Evolutionary conservation across 2,113 vertebrate species (phyloP).

Genomic region (Pionites leucogaster): DNA sequence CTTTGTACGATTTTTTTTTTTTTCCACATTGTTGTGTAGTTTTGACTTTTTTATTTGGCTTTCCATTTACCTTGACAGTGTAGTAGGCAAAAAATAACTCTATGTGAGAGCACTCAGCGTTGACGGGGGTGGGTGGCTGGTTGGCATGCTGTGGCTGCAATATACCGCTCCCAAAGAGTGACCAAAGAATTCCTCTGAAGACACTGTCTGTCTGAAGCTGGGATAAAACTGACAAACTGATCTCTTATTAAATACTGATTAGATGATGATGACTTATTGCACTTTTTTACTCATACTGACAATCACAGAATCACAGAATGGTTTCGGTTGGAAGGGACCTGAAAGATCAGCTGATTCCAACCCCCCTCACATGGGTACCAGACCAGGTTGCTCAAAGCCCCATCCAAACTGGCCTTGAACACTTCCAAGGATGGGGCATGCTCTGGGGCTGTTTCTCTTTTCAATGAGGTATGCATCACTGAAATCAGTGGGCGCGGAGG

Average conservation of each 20-base stretch:
- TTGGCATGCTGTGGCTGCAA: not conserved
- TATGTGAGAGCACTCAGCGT: accelerated
- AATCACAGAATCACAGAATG: too few relatives aligned
- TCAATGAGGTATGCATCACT: not conserved
- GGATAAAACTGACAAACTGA: not conserved
- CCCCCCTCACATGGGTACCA: too few relatives aligned
- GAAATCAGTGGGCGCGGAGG: accelerated
- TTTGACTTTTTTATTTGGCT: not conserved
- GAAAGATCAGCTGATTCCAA: too few relatives aligned
- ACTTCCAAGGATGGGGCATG: too few relatives aligned
- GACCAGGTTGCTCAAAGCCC: too few relatives aligned
- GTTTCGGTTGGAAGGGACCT: too few relatives aligned
- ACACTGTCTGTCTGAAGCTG: not conserved
- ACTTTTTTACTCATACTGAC: not conserved
- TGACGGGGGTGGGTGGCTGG: accelerated
- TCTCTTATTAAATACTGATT: not conserved
- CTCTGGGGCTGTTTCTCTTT: not conserved
- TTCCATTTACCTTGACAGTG: not conserved
- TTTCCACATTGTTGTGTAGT: not conserved
- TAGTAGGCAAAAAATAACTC: not conserved
- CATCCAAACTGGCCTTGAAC: too few relatives aligned
- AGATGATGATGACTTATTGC: not conserved
- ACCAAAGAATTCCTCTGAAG: not conserved
- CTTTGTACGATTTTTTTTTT: not conserved
- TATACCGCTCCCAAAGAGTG: too few relatives aligned